These are phyloP conservation scores for Seladonia tumulorum DNA, from an alignment of 2,888 invertebrate species.

Conservation along the genomic window DNA sequence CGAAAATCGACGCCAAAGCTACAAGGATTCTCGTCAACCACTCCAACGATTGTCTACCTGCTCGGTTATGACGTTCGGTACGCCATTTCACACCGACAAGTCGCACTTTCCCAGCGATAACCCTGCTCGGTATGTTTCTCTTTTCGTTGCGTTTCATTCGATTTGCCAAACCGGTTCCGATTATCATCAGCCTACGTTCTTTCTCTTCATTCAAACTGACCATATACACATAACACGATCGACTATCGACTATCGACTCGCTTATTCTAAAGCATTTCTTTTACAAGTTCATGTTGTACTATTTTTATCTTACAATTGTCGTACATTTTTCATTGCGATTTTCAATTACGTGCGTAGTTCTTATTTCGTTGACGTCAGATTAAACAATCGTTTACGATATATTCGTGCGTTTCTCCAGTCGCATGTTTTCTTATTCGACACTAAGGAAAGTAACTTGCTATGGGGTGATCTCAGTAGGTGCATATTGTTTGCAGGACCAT, in stretches of 20 bases:
- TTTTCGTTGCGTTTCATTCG: not conserved
- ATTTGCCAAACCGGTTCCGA: slow-evolving; percentile 30
- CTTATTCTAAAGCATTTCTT: not conserved
- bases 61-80: slow-evolving; percentile 82
- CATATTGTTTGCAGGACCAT: not conserved
- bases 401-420: no score
- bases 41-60: slow-evolving; percentile 64
- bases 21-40: slow-evolving; percentile 45
- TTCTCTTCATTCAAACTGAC: not conserved
- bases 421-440: not conserved
- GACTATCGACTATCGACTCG: not conserved
- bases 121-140: slow-evolving; percentile 75
- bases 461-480: not conserved
- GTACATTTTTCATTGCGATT: not conserved
- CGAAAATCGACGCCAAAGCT: slow-evolving; percentile 52
- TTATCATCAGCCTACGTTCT: not conserved
- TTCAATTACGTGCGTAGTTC: no score
- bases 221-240: not conserved
- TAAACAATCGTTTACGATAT: no score
- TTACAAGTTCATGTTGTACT: not conserved
- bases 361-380: no score
- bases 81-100: slow-evolving; percentile 80
- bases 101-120: slow-evolving; percentile 76
- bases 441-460: not conserved
- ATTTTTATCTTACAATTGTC: not conserved